phyloP scores from a whole-genome alignment of 2,888 invertebrate genomes.

The Ochropleura plecta region DNA sequence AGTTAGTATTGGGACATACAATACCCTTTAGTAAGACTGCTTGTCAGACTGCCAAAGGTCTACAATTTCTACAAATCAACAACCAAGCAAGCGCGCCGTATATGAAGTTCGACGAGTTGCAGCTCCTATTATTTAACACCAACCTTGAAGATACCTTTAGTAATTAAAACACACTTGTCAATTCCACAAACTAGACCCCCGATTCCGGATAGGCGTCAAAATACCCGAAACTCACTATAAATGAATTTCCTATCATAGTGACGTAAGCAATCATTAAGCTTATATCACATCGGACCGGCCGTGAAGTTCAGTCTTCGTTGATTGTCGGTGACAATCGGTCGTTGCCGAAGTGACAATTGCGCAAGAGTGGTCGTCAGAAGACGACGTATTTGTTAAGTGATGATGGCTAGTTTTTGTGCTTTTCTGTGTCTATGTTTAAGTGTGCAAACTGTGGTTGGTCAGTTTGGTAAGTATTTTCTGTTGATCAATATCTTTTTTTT shows the following conservation, averaged over 20 bases:
- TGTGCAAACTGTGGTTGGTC: constrained; percentile 74
- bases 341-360: constrained; percentile 25
- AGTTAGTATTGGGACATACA: too few relatives aligned
- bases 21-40: too few relatives aligned
- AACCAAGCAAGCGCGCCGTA: too few relatives aligned
- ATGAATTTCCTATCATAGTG: constrained; percentile 46
- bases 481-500: accelerated
- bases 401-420: constrained; percentile 70
- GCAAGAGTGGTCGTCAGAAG: constrained; percentile 28
- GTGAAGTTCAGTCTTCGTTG: constrained; percentile 29
- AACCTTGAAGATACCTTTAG: not conserved
- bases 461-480: constrained; percentile 78
- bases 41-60: too few relatives aligned
- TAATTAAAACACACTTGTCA: not conserved
- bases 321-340: constrained; percentile 15
- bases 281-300: constrained; percentile 39
- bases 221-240: constrained; percentile 34
- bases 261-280: constrained; percentile 37
- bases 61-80: too few relatives aligned
- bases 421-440: constrained; percentile 77
- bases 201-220: constrained; percentile 35
- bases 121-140: too few relatives aligned
- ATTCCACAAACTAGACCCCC: constrained; percentile 13
- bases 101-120: too few relatives aligned
- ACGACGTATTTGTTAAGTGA: constrained; percentile 39